Percentiles rank a stretch among this genome's conserved stretches.
Conservation (phyloP, 2,113 vertebrate genomes). For the Felis chaus region DNA sequence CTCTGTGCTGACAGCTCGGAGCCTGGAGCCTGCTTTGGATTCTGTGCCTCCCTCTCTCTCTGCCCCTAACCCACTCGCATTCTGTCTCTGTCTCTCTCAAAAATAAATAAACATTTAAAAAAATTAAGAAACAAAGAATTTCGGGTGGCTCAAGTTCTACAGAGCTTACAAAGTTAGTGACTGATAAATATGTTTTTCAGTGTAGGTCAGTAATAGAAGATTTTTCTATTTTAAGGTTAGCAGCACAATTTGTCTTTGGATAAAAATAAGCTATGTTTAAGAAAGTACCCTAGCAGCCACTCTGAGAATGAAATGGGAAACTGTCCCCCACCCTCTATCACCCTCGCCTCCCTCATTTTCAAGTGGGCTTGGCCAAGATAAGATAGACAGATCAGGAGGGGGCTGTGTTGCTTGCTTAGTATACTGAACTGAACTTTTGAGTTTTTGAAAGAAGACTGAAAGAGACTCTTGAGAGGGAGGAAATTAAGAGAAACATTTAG, state of each 20-base stretch:
- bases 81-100: too few species aligned
- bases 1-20: too few species aligned
- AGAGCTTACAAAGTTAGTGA: neutral
- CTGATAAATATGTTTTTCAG: neutral
- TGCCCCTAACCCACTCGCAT: too few species aligned
- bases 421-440: neutral
- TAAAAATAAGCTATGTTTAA: neutral
- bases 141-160: neutral
- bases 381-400: neutral
- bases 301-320: neutral
- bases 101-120: too few species aligned
- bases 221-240: slow-evolving; percentile 27
- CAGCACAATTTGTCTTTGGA: neutral
- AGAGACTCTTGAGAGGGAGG: neutral
- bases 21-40: too few species aligned
- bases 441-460: neutral
- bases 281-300: neutral
- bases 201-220: neutral
- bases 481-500: neutral
- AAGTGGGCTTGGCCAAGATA: neutral
- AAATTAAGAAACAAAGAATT: too few species aligned
- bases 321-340: neutral
- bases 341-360: neutral
- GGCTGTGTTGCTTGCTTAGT: neutral
- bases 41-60: too few species aligned